Evolutionary conservation across 2,113 vertebrate species (phyloP), one percentile per base, ranked within the genome.

Genomic region (Notothenia rossii): DNA sequence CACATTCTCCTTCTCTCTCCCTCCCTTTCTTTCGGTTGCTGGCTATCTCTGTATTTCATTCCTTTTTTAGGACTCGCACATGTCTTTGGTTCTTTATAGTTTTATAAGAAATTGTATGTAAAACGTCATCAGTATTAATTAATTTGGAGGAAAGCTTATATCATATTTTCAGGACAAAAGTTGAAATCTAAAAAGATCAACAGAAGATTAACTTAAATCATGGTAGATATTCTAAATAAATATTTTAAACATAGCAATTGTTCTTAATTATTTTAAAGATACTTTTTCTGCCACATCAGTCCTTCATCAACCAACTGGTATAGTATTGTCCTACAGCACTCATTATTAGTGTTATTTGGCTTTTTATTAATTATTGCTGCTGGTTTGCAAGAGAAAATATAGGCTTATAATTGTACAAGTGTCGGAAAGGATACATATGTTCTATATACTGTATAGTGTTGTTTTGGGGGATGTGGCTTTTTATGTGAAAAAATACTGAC

Each of bases 11-110:
- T 49, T 45, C 59, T 50, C 65, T 63, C 59, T 70, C 62, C 58
- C 72, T 61, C 62, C 72, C 49, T 75, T 62, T 82, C 60, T 62
- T 20, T 54, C 50, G 55, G 18, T 70, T 54, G 77, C 64, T 65
- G 55, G 82, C 74, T 72, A 25, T 85, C 75, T 79, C 72, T 84
- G 20, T 71, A 54, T 81, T 67, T 79, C 74, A 60, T 76, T 51
- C 50, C 48, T 67, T 61, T 48, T 43, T 79, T 84, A 61, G 56
- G 45, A 49, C 67, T 79, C 46, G 66, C 36, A 67, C 82, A 7
- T 6, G 36, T 56, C 77, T 77, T 85, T 77, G 56, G 46, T 17
- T 72, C 56, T 55, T n/a, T 63, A 46, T 77, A 60, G 11, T 62
- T 79, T 83, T 50, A 36, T 49, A 78, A 75, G 46, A 86, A 58